Percentiles rank a stretch among this genome's conserved stretches.
These are phyloP conservation scores for Listronotus oregonensis DNA, from an alignment of 1,140 invertebrate species.

Conservation along the genomic window DNA sequence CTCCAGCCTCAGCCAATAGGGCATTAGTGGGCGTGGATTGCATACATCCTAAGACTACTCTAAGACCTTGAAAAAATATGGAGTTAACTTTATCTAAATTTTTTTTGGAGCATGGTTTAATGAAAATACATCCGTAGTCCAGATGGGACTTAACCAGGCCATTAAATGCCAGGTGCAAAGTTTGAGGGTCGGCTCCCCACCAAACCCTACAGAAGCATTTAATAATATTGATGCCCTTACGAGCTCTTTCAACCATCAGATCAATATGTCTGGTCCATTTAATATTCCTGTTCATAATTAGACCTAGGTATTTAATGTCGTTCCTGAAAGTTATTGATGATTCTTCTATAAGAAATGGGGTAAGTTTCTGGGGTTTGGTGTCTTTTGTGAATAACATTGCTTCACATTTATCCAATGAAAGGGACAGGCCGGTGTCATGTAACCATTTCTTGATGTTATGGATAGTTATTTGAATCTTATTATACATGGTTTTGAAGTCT, in stretches of 20 bases:
- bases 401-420: conserved; percentile 25
- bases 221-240: conserved; percentile 30
- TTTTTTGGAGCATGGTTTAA: conserved; percentile 14
- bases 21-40: conserved; percentile 31
- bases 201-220: conserved; percentile 26
- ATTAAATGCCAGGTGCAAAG: conserved; percentile 11
- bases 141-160: conserved; percentile 25
- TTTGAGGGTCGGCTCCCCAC: conserved; percentile 34
- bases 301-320: conserved; percentile 29
- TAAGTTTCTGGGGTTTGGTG: not conserved
- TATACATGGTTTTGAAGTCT: not conserved
- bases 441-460: conserved; percentile 18
- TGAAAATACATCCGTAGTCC: conserved; percentile 29
- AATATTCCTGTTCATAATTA: conserved; percentile 20
- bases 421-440: not conserved
- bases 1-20: conserved; percentile 20
- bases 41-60: conserved; percentile 26
- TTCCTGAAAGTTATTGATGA: not conserved
- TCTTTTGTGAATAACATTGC: conserved; percentile 23
- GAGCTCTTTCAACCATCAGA: conserved; percentile 10
- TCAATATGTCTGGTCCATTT: conserved; percentile 32
- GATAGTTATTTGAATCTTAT: conserved; percentile 10
- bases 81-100: conserved; percentile 11
- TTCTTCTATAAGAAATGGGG: conserved; percentile 1
- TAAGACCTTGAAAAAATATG: conserved; percentile 15